phyloP scores from a whole-genome alignment of 2,888 invertebrate genomes.

The Lissonota sp. region DNA sequence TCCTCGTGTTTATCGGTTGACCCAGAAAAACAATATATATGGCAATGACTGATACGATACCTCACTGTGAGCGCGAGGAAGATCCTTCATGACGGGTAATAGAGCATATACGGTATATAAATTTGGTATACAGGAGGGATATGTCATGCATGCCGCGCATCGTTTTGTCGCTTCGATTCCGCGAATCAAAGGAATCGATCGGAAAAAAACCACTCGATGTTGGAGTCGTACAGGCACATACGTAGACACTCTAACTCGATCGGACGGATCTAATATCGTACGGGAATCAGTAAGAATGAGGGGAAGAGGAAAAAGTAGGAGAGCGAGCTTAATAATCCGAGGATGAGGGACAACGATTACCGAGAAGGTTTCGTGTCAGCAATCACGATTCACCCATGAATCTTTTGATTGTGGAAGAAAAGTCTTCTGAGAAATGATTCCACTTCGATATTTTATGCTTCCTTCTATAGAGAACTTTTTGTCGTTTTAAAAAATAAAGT shows the following conservation, averaged over 20 bases:
- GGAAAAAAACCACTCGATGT: constrained; percentile 26
- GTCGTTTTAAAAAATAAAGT: too few species aligned
- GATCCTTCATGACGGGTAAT: constrained; percentile 46
- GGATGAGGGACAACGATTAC: not conserved
- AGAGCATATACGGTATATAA: constrained; percentile 8
- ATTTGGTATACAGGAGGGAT: constrained; percentile 1
- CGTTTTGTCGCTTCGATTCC: constrained; percentile 55
- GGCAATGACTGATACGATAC: constrained; percentile 47
- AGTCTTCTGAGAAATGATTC: too few species aligned
- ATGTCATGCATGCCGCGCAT: constrained; percentile 41
- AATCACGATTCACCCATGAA: too few species aligned
- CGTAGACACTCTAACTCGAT: too few species aligned
- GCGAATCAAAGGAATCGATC: constrained; percentile 56
- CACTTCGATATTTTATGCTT: too few species aligned
- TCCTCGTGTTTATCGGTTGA: constrained; percentile 77
- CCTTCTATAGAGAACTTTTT: too few species aligned
- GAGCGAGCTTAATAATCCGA: not conserved
- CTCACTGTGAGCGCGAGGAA: constrained; percentile 32
- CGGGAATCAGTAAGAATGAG: too few species aligned
- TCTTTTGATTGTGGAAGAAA: too few species aligned
- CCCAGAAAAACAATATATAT: constrained; percentile 78
- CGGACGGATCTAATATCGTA: not conserved
- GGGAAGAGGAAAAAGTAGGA: not conserved
- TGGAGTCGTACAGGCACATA: not conserved
- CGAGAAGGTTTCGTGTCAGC: not conserved